phyloP scores from a whole-genome alignment of 2,113 vertebrate genomes.

The Phoxinus phoxinus region DNA sequence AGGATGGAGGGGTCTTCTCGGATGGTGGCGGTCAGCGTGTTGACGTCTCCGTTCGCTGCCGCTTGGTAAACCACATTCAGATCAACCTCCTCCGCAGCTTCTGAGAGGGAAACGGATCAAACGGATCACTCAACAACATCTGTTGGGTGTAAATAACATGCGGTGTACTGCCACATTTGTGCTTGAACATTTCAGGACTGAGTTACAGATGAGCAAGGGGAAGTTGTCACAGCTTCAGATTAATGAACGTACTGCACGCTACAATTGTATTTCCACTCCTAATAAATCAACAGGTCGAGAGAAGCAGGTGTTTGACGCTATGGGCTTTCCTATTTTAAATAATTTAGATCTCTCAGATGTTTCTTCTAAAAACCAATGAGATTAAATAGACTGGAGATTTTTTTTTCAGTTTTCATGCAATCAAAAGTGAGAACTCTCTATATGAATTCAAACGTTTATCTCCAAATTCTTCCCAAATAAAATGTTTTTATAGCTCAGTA shows the following conservation, averaged over 20 bases:
- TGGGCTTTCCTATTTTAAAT: background rate
- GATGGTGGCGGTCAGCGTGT: conserved; percentile 83
- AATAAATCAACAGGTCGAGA: background rate
- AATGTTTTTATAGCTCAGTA: background rate
- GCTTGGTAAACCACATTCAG: conserved; percentile 85
- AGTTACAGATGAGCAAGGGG: background rate
- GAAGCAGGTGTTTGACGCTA: background rate
- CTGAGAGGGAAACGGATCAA: conserved; percentile 55
- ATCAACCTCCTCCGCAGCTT: conserved; percentile 83
- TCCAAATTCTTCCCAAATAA: background rate
- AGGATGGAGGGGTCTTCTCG: conserved; percentile 88
- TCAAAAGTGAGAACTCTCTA: background rate
- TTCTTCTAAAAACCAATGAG: background rate
- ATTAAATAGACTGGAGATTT: background rate
- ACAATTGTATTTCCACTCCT: too few species aligned
- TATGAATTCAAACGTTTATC: background rate
- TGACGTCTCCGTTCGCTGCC: conserved; percentile 85
- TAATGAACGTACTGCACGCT: background rate
- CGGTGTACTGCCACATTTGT: background rate
- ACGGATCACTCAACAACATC: background rate
- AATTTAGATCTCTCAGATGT: background rate
- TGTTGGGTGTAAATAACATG: background rate
- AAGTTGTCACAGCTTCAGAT: background rate
- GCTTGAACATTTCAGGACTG: background rate
- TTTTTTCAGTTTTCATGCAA: background rate